phyloP scores from a whole-genome alignment of 2,113 vertebrate species.

The Hoplias malabaricus region DNA sequence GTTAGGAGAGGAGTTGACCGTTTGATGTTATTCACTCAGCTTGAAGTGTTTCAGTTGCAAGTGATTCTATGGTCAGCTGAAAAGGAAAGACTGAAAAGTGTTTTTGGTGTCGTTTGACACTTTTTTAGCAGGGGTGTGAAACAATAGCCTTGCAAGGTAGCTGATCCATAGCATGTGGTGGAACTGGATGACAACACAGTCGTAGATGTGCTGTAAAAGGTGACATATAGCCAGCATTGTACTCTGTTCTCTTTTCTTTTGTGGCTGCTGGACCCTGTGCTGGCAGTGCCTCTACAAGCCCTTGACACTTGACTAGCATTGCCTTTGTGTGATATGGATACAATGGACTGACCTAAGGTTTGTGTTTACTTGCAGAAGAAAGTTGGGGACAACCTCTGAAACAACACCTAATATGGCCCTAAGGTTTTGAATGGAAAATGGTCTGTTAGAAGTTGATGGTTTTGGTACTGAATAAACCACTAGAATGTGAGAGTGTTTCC shows the following conservation, averaged over 20 bases:
- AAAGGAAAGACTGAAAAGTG: neutral
- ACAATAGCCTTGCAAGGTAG: constrained; percentile 13
- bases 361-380: neutral
- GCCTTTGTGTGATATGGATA: neutral
- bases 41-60: neutral
- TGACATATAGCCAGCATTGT: neutral
- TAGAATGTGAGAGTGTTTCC: no score
- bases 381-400: no score
- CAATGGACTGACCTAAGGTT: neutral
- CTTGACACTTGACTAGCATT: neutral
- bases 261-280: neutral
- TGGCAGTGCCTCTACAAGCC: neutral
- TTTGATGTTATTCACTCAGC: neutral
- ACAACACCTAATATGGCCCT: no score
- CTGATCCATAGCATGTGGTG: neutral
- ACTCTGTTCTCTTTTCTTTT: neutral
- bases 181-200: neutral
- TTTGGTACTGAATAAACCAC: no score
- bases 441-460: no score
- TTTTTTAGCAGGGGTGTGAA: neutral
- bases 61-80: neutral
- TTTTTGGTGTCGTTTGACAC: neutral
- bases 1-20: neutral
- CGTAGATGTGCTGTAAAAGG: neutral
- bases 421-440: no score